These are phyloP conservation scores for Diadema setosum DNA, from an alignment of 35 echinoderm and acorn worm genomes.

Conservation along the genomic window DNA sequence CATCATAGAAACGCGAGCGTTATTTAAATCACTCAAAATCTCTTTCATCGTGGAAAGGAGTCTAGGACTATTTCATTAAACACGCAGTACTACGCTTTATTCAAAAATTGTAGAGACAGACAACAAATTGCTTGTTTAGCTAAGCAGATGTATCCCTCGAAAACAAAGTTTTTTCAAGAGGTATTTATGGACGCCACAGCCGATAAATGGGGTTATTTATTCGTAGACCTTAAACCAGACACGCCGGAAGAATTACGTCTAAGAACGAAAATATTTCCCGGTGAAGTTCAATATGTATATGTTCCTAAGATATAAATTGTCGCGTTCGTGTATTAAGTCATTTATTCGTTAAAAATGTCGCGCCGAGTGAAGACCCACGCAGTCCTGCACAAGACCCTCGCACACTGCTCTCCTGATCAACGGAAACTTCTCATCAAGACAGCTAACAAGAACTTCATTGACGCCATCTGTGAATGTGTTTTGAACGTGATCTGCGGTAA, in stretches of 20 bases:
- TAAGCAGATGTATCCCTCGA: conserved; percentile 56
- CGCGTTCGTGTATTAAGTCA: background rate
- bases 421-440: background rate
- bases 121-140: conserved; percentile 46
- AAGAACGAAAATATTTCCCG: conserved; percentile 40
- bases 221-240: conserved; percentile 64
- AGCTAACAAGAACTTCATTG: background rate
- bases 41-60: conserved; percentile 64
- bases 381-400: background rate
- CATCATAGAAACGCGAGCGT: background rate
- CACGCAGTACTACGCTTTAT: conserved; percentile 60
- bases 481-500: background rate
- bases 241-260: background rate
- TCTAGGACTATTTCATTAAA: conserved; percentile 64
- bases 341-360: background rate
- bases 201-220: conserved; percentile 38
- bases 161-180: conserved; percentile 41
- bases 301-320: background rate
- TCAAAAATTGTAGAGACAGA: conserved; percentile 77
- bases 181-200: conserved; percentile 39
- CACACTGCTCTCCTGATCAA: background rate
- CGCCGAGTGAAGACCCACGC: background rate
- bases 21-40: conserved; percentile 45
- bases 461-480: background rate
- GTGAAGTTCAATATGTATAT: conserved; percentile 13